These are phyloP conservation scores for Bufo bufo DNA, from an alignment of 2,113 vertebrate genomes.

Conservation along the genomic window DNA sequence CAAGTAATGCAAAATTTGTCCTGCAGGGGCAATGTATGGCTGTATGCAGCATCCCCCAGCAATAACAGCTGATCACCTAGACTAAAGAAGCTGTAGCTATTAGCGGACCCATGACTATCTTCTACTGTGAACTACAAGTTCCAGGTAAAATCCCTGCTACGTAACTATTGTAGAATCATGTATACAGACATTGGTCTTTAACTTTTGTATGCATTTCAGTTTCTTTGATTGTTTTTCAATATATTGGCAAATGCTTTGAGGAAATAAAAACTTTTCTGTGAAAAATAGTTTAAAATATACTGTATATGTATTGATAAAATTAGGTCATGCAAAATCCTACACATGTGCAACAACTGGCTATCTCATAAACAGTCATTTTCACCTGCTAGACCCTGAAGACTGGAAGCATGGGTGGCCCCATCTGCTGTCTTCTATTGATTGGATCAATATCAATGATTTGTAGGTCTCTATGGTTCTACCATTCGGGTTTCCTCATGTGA, in stretches of 20 bases:
- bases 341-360: neutral
- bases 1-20: too few relatives aligned
- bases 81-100: too few relatives aligned
- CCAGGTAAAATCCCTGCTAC: too few relatives aligned
- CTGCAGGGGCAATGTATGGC: too few relatives aligned
- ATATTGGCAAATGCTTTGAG: neutral
- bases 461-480: slow-evolving; percentile 8
- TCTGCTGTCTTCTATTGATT: slow-evolving; percentile 41
- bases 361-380: neutral
- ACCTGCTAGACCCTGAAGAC: neutral
- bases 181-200: too few relatives aligned
- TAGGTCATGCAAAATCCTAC: slow-evolving; percentile 5
- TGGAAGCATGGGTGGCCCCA: neutral
- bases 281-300: neutral
- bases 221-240: neutral
- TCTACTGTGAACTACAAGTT: too few relatives aligned
- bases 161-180: too few relatives aligned
- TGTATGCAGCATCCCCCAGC: too few relatives aligned
- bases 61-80: too few relatives aligned
- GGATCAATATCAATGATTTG: slow-evolving; percentile 52
- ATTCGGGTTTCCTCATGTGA: slow-evolving; percentile 23
- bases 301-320: neutral
- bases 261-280: neutral
- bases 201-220: too few relatives aligned
- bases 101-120: too few relatives aligned